Evolutionary conservation across 1,140 invertebrate genomes (phyloP).

Genomic region (Drosophila nannoptera): DNA sequence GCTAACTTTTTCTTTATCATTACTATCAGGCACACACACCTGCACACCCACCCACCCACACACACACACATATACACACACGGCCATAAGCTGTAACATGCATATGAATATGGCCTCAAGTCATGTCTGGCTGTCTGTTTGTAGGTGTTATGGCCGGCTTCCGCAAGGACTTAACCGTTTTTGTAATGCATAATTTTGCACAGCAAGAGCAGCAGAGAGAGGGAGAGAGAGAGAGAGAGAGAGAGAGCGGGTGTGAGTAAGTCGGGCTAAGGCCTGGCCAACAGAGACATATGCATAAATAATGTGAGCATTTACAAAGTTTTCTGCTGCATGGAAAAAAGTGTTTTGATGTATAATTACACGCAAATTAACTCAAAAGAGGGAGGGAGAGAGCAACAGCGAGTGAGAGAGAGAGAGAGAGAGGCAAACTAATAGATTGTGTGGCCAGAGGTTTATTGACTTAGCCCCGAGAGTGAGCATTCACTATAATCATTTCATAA

Average conservation of each 20-base stretch:
- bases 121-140: slow-evolving; percentile 53
- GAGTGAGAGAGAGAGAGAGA: slow-evolving; percentile 1
- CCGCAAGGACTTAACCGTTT: slow-evolving; percentile 75
- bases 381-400: slow-evolving; percentile 3
- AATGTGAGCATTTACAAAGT: slow-evolving; percentile 54
- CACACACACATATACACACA: neutral
- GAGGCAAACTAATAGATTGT: slow-evolving; percentile 58
- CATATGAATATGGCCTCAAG: slow-evolving; percentile 70
- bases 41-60: slow-evolving; percentile 10
- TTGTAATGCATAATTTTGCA: slow-evolving; percentile 72
- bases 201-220: slow-evolving; percentile 6
- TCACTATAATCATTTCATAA: slow-evolving; percentile 73
- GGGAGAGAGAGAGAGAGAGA: neutral
- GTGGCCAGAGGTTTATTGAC: slow-evolving; percentile 64
- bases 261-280: slow-evolving; percentile 7
- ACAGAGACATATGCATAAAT: slow-evolving; percentile 64
- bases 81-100: slow-evolving; percentile 51
- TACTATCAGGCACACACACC: slow-evolving; percentile 49
- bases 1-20: slow-evolving; percentile 72
- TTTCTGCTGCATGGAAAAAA: slow-evolving; percentile 53
- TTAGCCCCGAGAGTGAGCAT: slow-evolving; percentile 52
- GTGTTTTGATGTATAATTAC: slow-evolving; percentile 69
- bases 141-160: slow-evolving; percentile 75
- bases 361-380: slow-evolving; percentile 60
- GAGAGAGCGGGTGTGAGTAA: neutral